Conservation (phyloP, 2,888 invertebrate genomes). For the Stenodema calcarata region DNA sequence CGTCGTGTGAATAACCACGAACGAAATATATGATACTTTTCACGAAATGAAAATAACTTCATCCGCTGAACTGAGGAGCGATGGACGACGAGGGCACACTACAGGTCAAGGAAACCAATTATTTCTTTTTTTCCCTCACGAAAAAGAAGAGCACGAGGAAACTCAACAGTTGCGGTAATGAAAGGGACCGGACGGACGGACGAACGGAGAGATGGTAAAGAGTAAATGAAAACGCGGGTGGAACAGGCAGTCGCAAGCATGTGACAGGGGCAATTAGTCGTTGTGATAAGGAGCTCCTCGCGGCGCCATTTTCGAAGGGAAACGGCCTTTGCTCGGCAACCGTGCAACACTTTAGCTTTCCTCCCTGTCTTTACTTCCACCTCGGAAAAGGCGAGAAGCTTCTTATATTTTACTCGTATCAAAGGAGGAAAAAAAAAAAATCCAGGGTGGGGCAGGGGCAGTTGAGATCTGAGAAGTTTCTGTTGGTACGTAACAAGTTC, state of each 20-base stretch:
- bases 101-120: neutral
- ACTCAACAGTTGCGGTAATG: neutral
- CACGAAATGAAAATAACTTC: too few relatives aligned
- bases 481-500: too few relatives aligned
- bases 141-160: neutral
- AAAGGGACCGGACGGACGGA: neutral
- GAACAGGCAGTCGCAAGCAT: neutral
- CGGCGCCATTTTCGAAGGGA: neutral
- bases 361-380: neutral
- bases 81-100: neutral
- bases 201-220: neutral
- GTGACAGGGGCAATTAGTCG: constrained; percentile 24
- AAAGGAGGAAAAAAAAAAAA: too few relatives aligned
- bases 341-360: neutral
- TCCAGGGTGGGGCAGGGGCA: too few relatives aligned
- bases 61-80: neutral
- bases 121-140: neutral
- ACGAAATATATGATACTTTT: too few relatives aligned
- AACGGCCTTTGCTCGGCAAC: neutral
- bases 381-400: neutral
- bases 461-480: too few relatives aligned
- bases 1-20: too few relatives aligned
- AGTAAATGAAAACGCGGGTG: neutral
- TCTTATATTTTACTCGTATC: too few relatives aligned
- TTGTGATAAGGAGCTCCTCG: constrained; percentile 16